Evolutionary conservation across 2,888 invertebrate genomes (phyloP), one percentile per base, ranked within the genome.

Genomic region (Erebia ligea): DNA sequence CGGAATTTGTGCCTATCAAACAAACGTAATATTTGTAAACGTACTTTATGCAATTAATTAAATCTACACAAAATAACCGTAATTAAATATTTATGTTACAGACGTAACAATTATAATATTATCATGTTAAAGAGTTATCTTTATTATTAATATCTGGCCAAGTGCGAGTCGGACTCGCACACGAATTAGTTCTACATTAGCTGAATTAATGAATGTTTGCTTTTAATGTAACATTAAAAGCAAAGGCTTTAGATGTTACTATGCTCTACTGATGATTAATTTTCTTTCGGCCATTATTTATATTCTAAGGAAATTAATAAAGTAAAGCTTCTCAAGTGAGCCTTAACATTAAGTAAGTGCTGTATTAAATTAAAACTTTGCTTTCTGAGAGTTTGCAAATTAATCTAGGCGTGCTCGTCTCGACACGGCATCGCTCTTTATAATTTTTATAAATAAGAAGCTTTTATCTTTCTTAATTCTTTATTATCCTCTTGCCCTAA

Each of bases 341-440:
- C 54, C 57, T 56, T 54, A 67, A 67, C 21, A 67, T 67, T 67
- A 72, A 72, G 67, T 69, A 63, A 69, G 63, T 57, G 66, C 67
- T 69, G 50, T 67, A 72, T 67, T 67, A 67, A 67, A 67, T 72
- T 68, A 68, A 67, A 72, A 72, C 70, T 70, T 72, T 70, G 65
- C 72, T 70, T 70, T 72, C 64, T 54, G 67, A 72, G 69, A 72
- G 72, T 72, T 72, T 56, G 61, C 48, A 70, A 70, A 73, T 70
- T 65, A 65, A 73, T 68, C 56, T 69, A 67, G 70, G 50, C 70
- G 67, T 61, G 54, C 70, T 73, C 50, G 48, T 34, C 50, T 34
- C 65, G 54, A 73, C 65, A 68, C 59, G 67, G 67, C 64, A 73
- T 70, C 61, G 56, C 69, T 70, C 50, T 65, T 72, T 58, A 64